Evolutionary conservation across 2,113 vertebrate genomes (phyloP).

Genomic region (Sphaerodactylus townsendi): DNA sequence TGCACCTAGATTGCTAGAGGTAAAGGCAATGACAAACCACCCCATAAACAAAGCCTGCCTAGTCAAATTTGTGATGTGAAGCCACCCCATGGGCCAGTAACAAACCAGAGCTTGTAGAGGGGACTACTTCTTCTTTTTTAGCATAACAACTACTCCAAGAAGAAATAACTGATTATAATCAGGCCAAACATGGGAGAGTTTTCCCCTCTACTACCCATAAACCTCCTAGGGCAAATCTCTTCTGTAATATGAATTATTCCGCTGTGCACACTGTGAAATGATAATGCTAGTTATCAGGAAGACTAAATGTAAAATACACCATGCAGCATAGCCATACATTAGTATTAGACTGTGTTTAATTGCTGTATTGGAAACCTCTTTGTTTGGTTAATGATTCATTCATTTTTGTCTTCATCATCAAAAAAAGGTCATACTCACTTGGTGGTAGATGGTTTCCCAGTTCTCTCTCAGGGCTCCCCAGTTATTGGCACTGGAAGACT

Average conservation of each 20-base stretch:
- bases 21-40: too few species aligned
- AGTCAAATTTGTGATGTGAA: too few species aligned
- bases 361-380: fast-evolving
- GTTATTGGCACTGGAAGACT: slow-evolving; percentile 74
- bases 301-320: slow-evolving; percentile 1
- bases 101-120: too few species aligned
- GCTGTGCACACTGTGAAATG: slow-evolving; percentile 5
- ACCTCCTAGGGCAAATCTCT: slow-evolving; percentile 32
- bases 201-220: background rate
- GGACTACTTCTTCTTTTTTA: too few species aligned
- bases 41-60: too few species aligned
- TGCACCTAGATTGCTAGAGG: too few species aligned
- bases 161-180: slow-evolving; percentile 8
- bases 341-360: fast-evolving
- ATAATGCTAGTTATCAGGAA: slow-evolving; percentile 32
- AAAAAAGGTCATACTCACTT: slow-evolving; percentile 72
- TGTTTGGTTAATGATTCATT: background rate
- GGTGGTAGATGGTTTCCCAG: slow-evolving; percentile 88
- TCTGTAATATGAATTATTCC: slow-evolving; percentile 22
- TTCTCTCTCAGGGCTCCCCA: slow-evolving; percentile 80
- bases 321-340: background rate
- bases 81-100: too few species aligned
- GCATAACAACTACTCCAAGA: background rate
- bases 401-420: background rate
- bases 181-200: slow-evolving; percentile 23